Evolutionary conservation across 2,888 invertebrate species (phyloP), one percentile per base, ranked within the genome.

Genomic region (Patella ulyssiponensis): DNA sequence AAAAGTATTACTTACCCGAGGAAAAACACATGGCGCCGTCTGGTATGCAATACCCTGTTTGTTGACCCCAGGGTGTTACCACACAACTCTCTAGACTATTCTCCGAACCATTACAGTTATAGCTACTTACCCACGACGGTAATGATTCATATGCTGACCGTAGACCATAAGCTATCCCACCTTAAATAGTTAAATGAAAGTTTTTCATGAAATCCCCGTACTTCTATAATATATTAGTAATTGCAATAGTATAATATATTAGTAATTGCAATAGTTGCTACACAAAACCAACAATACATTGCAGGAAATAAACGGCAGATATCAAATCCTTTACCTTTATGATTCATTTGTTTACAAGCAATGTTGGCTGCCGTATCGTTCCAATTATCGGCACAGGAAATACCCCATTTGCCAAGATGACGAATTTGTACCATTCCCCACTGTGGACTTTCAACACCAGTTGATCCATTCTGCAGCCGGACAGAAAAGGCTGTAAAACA

Each of bases 321-420:
- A n/a, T n/a, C n/a, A n/a, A n/a, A n/a, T n/a, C n/a, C 33, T 64
- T 20, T 64, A 3, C 77, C 94, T 92, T 14, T 95, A 95, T 92
- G 86, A 20, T 83, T 83, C 23, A 84, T 77, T 71, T 85, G 83
- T 70, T 74, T 77, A 76, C 87, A 87, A 2, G 83, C 82, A 11
- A 86, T 84, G 54, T 80, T 77, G 9, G 86, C 86, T 12, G 84
- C 80, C 7, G 73, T 81, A 69, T 86, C 83, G 71, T 86, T 83
- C 86, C 86, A 86, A 79, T 85, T 84, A 14, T 82, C 81, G 75
- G 85, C 86, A 79, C 86, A 86, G 17, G 64, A 64, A 9, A 64
- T 23, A 53, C 77, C 77, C 51, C 69, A 64, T 27, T 69, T 51
- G 11, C 77, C 74, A 23, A 70, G 52, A 74, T 73, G 69, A 44